Base-by-base conservation (phyloP, 2,888 invertebrate genomes). In the Celastrina argiolus region DNA sequence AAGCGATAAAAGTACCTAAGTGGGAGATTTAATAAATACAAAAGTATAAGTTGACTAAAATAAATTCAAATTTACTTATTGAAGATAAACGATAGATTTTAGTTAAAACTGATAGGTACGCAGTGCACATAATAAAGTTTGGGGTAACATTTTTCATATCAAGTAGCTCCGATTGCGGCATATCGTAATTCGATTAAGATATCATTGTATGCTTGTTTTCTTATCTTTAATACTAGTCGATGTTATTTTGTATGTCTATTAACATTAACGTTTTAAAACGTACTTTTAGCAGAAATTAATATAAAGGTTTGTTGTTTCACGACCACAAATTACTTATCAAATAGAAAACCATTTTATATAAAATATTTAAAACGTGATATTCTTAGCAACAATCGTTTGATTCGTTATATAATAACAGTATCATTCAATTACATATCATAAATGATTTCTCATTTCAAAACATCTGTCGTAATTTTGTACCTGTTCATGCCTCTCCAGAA, bases 401-500 rank as follows among this genome's bases (percentile, higher is more conserved):
- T 14, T 67, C 41, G 67, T 69, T 70, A 68, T 70, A 26, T 66
- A 67, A 69, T 71, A 70, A 69, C 67, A 67, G 61, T 68, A 67
- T 70, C 70, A 67, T 70, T 65, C 68, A 69, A 71, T 68, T 68
- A 69, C 73, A 72, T 72, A 70, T 73, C 81, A 78, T 79, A 76
- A 18, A 22, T 56, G 28, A 16, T 12, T 58, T 58, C n/a, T n/a
- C n/a, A n/a, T n/a, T n/a, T n/a, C 18, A 58, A 65, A 34, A 14
- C 18, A 39, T 10, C 18, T 26, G 7, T 42, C 31, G 58, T 18
- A 56, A 28, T 68, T 58, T 41, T 64, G 78, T 82, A 78, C 79
- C 82, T 80, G 79, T 78, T 70, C 67, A 71, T 69, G 71, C 73
- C 70, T 79, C 72, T 67, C 28, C 16, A 61, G 14, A 36, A 36